phyloP scores from a whole-genome alignment of 1,140 invertebrate species.

The Philopotamus ludificatus region DNA sequence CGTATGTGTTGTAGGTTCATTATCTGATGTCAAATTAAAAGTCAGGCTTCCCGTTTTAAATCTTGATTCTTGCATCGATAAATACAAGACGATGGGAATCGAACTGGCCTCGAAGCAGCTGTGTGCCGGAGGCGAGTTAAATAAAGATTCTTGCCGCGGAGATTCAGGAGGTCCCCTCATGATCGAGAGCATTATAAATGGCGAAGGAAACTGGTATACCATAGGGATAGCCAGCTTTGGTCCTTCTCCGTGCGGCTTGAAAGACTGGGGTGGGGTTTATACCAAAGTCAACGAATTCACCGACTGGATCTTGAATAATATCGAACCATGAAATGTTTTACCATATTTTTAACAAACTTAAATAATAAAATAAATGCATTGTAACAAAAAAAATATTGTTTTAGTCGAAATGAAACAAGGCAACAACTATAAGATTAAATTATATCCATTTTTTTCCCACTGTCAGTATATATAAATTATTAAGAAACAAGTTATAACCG shows the following conservation, averaged over 20 bases:
- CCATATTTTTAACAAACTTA: not conserved
- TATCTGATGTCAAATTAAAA: not conserved
- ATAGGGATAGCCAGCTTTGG: conserved; percentile 76
- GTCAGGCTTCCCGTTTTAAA: not conserved
- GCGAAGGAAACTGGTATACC: conserved; percentile 48
- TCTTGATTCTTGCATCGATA: not conserved
- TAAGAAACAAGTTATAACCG: not conserved
- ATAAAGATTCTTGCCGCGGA: conserved; percentile 57
- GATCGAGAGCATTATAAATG: conserved; percentile 44
- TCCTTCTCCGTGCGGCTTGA: conserved; percentile 66
- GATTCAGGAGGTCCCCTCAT: conserved; percentile 66
- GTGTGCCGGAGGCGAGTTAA: conserved; percentile 53
- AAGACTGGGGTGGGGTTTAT: conserved; percentile 73
- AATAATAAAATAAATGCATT: not conserved
- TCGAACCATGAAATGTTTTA: conserved; percentile 41
- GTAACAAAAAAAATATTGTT: not conserved
- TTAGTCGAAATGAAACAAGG: not conserved
- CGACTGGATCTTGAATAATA: conserved; percentile 63
- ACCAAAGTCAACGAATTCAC: conserved; percentile 66
- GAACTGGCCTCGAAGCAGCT: conserved; percentile 44
- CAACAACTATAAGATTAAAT: not conserved
- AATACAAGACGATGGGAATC: not conserved
- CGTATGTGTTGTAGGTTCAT: not conserved
- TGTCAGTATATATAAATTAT: not conserved
- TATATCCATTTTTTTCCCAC: not conserved